Base-by-base conservation (phyloP, 2,113 vertebrate species). In the Phalacrocorax carbo region DNA sequence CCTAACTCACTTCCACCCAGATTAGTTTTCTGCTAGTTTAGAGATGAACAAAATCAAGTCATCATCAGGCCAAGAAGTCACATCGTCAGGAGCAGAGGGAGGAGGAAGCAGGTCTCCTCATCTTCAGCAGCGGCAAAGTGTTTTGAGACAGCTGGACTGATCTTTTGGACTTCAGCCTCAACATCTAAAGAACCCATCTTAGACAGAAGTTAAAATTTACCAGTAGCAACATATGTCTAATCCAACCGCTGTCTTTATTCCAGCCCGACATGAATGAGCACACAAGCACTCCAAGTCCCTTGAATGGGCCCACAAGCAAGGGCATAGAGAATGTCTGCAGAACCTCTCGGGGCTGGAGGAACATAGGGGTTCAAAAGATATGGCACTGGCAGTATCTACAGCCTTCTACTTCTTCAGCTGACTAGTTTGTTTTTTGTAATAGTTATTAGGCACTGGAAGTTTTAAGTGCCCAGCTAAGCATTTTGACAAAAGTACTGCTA, bases 281-380 rank as follows among this genome's bases (percentile, higher is more conserved):
- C 26, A 55, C 0, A 1, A 76, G 36, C 27, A n/a, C 12, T 40
- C 13, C 21, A 62, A 40, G 23, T 19, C 49, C 23, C 44, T 0
- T 2, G 18, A 49, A 52, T 1, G 5, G 46, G 13, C 11, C 68
- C 34, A 68, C 34, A 83, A 73, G 55, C 46, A 78, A 46, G 29
- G 69, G 38, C 61, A 91, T 32, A 71, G 7, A 34, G 5, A 85
- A 55, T 9, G 30, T 18, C 69, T 48, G 61, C 7, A 57, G 78
- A 78, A 88, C 36, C 11, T 78, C 70, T 55, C 1, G 0, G 2
- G 2, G 40, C 44, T 49, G 46, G 40, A 72, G 13, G 32, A 97
- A 73, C 7, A 54, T 30, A 6, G 11, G 4, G 18, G 57, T 26
- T 71, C 65, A 38, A 0, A 36, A 16, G 34, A 54, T 71, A 65